Percentiles rank a stretch among this genome's conserved stretches.
Conservation (phyloP, 2,797 vertebrate species). For the Oryzias dopingdopingensis region DNA sequence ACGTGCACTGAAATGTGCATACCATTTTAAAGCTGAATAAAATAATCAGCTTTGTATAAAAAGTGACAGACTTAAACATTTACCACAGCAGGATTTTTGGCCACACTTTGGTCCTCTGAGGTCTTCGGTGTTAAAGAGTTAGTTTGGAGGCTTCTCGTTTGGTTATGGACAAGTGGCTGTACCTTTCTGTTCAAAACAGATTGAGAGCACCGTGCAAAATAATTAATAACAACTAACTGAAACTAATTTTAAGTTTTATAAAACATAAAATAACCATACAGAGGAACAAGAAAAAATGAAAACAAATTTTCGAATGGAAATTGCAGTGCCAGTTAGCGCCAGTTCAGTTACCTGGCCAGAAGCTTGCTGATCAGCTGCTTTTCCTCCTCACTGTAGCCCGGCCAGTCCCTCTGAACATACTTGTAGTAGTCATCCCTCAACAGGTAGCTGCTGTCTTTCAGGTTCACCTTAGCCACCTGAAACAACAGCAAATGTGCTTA, state of each 20-base stretch:
- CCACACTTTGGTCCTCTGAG: conserved; percentile 66
- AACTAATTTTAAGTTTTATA: too few species aligned
- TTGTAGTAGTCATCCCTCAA: conserved; percentile 73
- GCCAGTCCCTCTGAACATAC: conserved; percentile 74
- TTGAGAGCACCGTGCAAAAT: conserved; percentile 10
- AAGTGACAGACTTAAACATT: conserved; percentile 14
- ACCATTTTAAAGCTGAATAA: neutral
- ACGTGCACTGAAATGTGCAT: neutral
- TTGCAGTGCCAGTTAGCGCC: neutral
- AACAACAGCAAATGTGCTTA: conserved; percentile 14
- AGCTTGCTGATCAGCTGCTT: conserved; percentile 69
- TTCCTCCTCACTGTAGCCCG: conserved; percentile 74
- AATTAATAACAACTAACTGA: neutral
- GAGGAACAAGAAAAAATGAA: too few species aligned
- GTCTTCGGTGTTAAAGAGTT: conserved; percentile 54
- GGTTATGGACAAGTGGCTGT: conserved; percentile 60
- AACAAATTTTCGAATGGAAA: too few species aligned
- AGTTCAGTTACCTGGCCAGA: conserved; percentile 67
- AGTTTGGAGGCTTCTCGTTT: conserved; percentile 53
- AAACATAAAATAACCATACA: too few species aligned
- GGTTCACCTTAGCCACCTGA: conserved; percentile 77
- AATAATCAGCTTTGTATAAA: neutral
- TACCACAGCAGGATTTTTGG: conserved; percentile 72
- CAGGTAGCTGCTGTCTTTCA: conserved; percentile 75
- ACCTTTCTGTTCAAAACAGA: conserved; percentile 69